Percentiles rank a stretch among this genome's conserved stretches.
phyloP scores from a whole-genome alignment of 2,113 vertebrate genomes.

The Python bivittatus region DNA sequence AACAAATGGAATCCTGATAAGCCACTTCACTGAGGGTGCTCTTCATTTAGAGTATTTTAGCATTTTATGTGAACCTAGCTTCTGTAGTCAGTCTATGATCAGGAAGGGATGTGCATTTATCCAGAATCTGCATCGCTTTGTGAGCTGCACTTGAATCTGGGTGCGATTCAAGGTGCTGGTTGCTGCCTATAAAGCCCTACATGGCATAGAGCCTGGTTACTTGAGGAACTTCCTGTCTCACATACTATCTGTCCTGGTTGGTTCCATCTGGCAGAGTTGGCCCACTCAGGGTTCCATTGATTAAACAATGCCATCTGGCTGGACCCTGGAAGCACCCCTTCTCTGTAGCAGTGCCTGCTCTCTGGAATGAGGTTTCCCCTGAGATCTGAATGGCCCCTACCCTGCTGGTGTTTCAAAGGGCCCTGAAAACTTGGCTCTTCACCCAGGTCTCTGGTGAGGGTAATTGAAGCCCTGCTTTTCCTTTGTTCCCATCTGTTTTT shows the following conservation, averaged over 20 bases:
- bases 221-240: not conserved
- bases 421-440: no score
- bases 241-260: not conserved
- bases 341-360: not conserved
- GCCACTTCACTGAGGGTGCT: not conserved
- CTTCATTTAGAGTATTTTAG: not conserved
- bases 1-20: not conserved
- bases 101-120: not conserved
- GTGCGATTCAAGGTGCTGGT: not conserved
- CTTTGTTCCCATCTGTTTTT: not conserved
- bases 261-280: not conserved
- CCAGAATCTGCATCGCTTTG: not conserved
- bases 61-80: not conserved
- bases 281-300: not conserved
- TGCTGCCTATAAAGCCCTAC: not conserved
- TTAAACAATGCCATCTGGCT: not conserved
- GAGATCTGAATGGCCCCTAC: not conserved
- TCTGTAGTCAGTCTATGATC: not conserved
- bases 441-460: not conserved
- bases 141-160: not conserved
- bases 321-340: not conserved
- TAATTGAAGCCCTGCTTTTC: not conserved
- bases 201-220: not conserved
- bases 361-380: not conserved
- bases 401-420: not conserved